These are phyloP conservation scores for Coluber constrictor DNA, from an alignment of 2,797 vertebrate species.

Conservation along the genomic window DNA sequence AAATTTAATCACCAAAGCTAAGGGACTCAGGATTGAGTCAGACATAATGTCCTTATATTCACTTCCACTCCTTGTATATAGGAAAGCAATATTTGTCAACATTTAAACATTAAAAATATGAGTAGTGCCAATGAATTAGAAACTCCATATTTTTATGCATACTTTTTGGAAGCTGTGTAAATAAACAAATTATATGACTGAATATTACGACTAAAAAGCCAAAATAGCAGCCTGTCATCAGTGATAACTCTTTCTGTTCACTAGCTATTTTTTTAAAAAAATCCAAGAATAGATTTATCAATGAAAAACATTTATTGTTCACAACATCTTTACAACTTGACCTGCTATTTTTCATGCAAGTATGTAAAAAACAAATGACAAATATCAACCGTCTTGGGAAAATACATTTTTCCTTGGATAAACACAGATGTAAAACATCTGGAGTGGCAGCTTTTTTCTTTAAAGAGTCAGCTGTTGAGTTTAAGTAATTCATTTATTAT, in stretches of 20 bases:
- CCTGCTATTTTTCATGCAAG: background rate
- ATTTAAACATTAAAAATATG: background rate
- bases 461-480: background rate
- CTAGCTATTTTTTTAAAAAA: background rate
- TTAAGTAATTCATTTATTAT: background rate
- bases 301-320: background rate
- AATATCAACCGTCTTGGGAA: background rate
- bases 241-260: background rate
- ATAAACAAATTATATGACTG: background rate
- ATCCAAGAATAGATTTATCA: background rate
- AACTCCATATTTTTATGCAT: background rate
- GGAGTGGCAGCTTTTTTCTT: background rate
- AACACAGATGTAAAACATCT: background rate
- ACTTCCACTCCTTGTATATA: background rate
- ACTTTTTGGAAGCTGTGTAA: background rate
- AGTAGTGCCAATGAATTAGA: background rate
- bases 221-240: background rate
- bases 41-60: background rate
- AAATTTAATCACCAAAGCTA: background rate
- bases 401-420: background rate
- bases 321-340: background rate
- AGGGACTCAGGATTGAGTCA: background rate
- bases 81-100: background rate
- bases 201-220: background rate
- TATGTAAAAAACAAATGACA: background rate